A percentile compares a stretch with the other conserved stretches of the same genome.
Conservation (phyloP, 2,888 invertebrate genomes). For the Eupeodes luniger region DNA sequence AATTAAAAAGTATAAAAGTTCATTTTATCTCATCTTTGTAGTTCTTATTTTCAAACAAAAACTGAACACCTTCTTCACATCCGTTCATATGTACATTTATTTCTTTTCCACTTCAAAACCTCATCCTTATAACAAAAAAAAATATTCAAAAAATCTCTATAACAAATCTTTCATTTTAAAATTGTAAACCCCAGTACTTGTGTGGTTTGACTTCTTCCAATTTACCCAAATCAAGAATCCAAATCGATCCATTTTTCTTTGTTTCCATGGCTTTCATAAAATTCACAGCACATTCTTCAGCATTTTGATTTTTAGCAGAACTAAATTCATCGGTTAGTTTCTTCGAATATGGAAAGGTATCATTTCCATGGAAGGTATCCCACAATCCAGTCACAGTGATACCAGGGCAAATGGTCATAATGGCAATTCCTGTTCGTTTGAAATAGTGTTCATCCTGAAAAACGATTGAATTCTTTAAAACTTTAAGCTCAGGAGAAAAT, state of each 20-base stretch:
- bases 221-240: slow-evolving; percentile 78
- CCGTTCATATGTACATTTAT: too few relatives aligned
- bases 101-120: too few relatives aligned
- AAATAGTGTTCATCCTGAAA: slow-evolving; percentile 79
- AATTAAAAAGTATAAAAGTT: too few relatives aligned
- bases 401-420: slow-evolving; percentile 81
- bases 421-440: slow-evolving; percentile 80
- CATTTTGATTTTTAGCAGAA: slow-evolving; percentile 74
- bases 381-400: slow-evolving; percentile 78
- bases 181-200: slow-evolving; percentile 77
- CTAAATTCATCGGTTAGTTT: slow-evolving; percentile 71
- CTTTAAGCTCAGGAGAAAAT: fast-evolving
- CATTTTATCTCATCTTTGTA: too few relatives aligned
- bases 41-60: too few relatives aligned
- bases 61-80: too few relatives aligned
- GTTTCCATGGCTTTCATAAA: slow-evolving; percentile 77
- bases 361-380: slow-evolving; percentile 64
- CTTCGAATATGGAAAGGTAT: slow-evolving; percentile 74
- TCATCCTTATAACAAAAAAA: background rate
- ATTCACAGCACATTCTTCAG: slow-evolving; percentile 78
- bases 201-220: slow-evolving; percentile 77
- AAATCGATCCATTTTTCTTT: slow-evolving; percentile 78
- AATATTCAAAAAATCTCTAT: background rate
- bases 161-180: background rate
- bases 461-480: background rate